Evolutionary conservation across 1,140 invertebrate species (phyloP), one percentile per base, ranked within the genome.

Genomic region (Probaryconus sp.): DNA sequence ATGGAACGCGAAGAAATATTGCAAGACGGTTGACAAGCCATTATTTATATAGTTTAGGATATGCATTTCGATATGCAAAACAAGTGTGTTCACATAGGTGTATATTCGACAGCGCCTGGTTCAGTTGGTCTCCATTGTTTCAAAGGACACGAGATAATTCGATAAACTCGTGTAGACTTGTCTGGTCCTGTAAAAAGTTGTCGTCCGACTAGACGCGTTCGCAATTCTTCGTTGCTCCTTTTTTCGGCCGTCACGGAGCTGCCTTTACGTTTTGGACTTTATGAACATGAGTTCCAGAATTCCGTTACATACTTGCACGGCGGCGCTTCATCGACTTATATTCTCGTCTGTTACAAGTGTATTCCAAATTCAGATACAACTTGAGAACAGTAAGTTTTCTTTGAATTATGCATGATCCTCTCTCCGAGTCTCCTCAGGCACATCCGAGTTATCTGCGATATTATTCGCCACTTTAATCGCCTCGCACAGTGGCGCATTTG

Each of bases 371-470:
- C 64, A 68, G 53, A 58, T 68, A 68, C 64, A 58, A 51, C 64
- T 56, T 56, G 53, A 51, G 53, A 68, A 58, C 64, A 58, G 53
- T 68, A 76, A 79, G 51, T 79, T 76, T 74, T 64, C 69, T 47
- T 16, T 79, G 76, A 79, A 79, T 79, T 70, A 79, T 79, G 72
- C 73, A 79, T 78, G 69, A 76, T 64, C 40, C 70, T 51, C 45
- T 56, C 69, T 16, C 28, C 64, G 47, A 24, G 26, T 43, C 45
- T 48, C 37, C 21, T n/a, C 45, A 47, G 26, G 37, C 48, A 33
- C 47, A 50, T 42, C 35, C 58, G 26, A 47, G 35, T 45, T 50
- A 50, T 48, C 47, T 35, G n/a, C 51, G 50, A 50, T 63, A 30
- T 63, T 50, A 63, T 51, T 50, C 47, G 43, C 45, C 58, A 63